Conservation (phyloP, 2,888 invertebrate genomes). For the Neoascia interrupta region DNA sequence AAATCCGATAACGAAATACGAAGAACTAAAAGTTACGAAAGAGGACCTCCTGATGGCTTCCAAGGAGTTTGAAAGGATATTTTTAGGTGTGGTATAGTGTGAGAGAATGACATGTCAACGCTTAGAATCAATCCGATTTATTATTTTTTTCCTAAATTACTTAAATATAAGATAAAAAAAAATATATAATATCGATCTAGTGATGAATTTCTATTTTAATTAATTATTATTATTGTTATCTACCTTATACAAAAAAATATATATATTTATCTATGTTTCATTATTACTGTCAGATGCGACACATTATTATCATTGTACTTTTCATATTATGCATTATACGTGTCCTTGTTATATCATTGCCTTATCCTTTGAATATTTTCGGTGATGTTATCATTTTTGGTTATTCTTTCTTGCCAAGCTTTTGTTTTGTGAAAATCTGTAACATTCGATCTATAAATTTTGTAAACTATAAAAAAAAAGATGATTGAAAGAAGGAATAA, state of each 20-base stretch:
- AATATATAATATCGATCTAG: conserved; percentile 48
- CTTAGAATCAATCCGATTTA: not conserved
- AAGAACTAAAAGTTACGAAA: conserved; percentile 76
- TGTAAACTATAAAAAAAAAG: conserved; percentile 25
- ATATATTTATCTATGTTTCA: conserved; percentile 36
- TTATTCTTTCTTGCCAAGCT: conserved; percentile 46
- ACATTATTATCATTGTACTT: not conserved
- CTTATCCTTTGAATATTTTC: not conserved
- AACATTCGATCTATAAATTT: conserved; percentile 29
- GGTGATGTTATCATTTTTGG: conserved; percentile 10
- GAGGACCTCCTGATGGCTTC: conserved; percentile 74
- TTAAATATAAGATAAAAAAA: conserved; percentile 37
- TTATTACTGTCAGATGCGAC: not conserved
- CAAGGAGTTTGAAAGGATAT: conserved; percentile 76
- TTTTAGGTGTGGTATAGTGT: conserved; percentile 73
- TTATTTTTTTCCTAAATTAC: not conserved
- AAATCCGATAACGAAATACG: conserved; percentile 72
- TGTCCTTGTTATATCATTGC: not conserved
- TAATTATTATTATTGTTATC: conserved; percentile 59
- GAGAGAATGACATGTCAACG: too few species aligned
- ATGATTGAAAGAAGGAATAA: conserved; percentile 5
- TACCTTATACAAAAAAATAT: conserved; percentile 32
- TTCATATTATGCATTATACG: not conserved
- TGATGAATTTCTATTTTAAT: conserved; percentile 49
- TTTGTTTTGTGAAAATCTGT: conserved; percentile 38